Conservation (phyloP, 2,888 invertebrate species). For the Troglohyphantes excavatus region DNA sequence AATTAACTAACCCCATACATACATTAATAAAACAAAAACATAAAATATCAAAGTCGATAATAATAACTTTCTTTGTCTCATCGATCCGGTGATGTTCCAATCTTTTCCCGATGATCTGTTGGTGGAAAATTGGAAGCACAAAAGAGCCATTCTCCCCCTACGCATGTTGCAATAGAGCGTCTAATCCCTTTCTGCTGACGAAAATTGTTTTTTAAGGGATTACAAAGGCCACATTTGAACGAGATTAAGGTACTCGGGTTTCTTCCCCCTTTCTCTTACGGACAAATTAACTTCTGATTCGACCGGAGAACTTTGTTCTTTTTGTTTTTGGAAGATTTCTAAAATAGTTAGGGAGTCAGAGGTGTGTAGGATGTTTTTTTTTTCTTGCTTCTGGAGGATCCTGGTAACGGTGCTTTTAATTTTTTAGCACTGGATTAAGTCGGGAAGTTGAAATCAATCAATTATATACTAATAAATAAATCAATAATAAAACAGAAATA, state of each 20-base stretch:
- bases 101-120: not conserved
- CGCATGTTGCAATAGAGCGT: not conserved
- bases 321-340: not conserved
- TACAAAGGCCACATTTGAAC: conserved; percentile 20
- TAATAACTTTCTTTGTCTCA: not conserved
- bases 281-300: not conserved
- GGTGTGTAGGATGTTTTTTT: too few species aligned
- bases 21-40: too few species aligned
- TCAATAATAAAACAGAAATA: too few species aligned
- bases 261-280: not conserved
- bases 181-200: conserved; percentile 44
- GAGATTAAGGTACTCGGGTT: not conserved
- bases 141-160: not conserved
- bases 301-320: not conserved
- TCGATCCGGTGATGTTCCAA: not conserved
- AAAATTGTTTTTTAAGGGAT: conserved; percentile 52
- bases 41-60: not conserved
- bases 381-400: too few species aligned
- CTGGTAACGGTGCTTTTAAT: too few species aligned
- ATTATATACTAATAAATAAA: too few species aligned
- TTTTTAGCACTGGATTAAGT: too few species aligned
- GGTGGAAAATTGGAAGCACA: not conserved
- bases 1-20: too few species aligned
- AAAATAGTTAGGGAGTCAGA: too few species aligned
- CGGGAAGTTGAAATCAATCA: too few species aligned